phyloP scores from a whole-genome alignment of 2,888 invertebrate genomes.

The Melanostoma mellinum region DNA sequence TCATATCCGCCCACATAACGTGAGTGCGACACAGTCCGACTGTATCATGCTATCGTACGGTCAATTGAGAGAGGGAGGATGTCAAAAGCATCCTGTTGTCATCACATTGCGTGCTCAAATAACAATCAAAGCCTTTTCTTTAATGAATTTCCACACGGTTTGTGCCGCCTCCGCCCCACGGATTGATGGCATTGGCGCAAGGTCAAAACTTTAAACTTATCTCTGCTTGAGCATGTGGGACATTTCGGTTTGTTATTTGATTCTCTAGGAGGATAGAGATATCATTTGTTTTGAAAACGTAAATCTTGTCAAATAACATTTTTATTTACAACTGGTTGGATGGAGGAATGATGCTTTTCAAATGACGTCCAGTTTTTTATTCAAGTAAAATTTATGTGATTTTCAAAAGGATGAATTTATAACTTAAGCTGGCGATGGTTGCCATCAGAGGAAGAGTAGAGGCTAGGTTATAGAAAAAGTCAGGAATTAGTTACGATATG shows the following conservation, averaged over 20 bases:
- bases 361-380: conserved; percentile 1
- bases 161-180: background rate
- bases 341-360: background rate
- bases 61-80: conserved; percentile 31
- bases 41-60: conserved; percentile 38
- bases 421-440: conserved; percentile 6
- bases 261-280: conserved; percentile 16
- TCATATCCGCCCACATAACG: conserved; percentile 57
- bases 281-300: conserved; percentile 29
- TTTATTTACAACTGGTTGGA: conserved; percentile 36
- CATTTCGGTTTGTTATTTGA: conserved; percentile 22
- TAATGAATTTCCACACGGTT: conserved; percentile 18
- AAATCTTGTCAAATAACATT: conserved; percentile 18
- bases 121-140: conserved; percentile 40
- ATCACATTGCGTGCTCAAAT: conserved; percentile 53
- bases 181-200: conserved; percentile 22
- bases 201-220: conserved; percentile 29
- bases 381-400: conserved; percentile 12
- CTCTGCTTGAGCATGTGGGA: background rate
- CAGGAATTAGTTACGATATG: no score
- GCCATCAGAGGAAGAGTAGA: background rate
- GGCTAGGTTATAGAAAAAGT: no score
- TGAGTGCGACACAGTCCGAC: conserved; percentile 19
- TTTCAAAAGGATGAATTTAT: conserved; percentile 55
- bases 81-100: conserved; percentile 60